These are phyloP conservation scores for Carcharodon carcharias DNA, from an alignment of 2,797 vertebrate genomes.

Conservation along the genomic window DNA sequence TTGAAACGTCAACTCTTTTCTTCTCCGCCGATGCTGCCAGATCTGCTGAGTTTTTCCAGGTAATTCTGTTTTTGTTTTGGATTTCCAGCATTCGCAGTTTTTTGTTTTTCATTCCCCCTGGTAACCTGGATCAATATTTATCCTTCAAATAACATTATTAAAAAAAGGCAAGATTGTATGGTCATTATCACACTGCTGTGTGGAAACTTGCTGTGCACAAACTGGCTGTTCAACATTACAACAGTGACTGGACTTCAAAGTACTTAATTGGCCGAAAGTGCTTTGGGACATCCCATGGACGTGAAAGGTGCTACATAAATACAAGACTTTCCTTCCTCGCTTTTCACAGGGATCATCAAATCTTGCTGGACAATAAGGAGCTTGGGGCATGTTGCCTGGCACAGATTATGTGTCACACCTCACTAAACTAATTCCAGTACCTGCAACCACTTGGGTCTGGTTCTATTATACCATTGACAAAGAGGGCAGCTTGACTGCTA, in stretches of 20 bases:
- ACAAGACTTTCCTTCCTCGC: background rate
- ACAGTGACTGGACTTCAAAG: background rate
- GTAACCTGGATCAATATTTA: background rate
- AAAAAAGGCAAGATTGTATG: background rate
- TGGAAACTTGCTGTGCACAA: background rate
- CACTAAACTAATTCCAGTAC: background rate
- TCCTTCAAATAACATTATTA: background rate
- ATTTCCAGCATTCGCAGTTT: no score
- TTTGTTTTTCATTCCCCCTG: no score
- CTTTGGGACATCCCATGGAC: background rate
- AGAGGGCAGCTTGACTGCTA: conserved; percentile 1
- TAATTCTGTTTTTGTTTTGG: no score
- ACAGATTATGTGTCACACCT: background rate
- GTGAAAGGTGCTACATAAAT: background rate
- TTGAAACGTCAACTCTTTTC: no score
- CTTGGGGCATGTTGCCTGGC: background rate
- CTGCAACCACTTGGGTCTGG: background rate
- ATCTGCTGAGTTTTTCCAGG: no score
- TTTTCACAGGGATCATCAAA: background rate
- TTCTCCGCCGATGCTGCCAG: no score
- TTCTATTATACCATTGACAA: background rate
- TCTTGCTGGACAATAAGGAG: background rate
- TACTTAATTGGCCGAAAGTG: background rate
- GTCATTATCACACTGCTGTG: background rate
- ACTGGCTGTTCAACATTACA: background rate